Base-by-base conservation (phyloP, 1,140 invertebrate genomes). In the Heliconius hewitsoni region DNA sequence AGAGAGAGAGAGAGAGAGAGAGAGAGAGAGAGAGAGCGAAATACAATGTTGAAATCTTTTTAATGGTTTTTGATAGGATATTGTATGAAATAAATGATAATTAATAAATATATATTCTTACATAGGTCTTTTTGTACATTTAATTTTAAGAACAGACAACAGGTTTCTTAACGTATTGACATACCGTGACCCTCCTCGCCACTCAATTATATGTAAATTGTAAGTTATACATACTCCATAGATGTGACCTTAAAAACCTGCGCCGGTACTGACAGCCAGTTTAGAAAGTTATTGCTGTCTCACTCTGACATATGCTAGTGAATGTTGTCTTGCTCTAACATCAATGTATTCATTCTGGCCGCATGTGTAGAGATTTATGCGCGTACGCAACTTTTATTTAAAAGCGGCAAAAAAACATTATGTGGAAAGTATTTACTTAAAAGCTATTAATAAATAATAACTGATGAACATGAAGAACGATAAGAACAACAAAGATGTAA, bases 241-340 rank as follows among this genome's bases (percentile, higher is more conserved):
- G 87, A 92, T 91, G 86, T 92, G 91, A 93, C 91, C 91, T 91
- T 91, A 91, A 91, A 91, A 89, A 86, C 60, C 27, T 30, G 27
- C 4, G 81, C 82, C 73, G 77, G 81, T 79, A 84, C 79, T 82
- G 82, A 66, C 60, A 30, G 60, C 60, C 27, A 66, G 87, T 91
- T 93, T 93, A 93, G 92, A 93, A 93, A 93, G 91, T 92, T 52
- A 77, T 60, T 23, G 39, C 75, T 70, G 72, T 92, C 90, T 82
- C 85, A 70, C 50, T 90, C 86, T 72, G 52, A 74, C 78, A 39
- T 82, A 23, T 46, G 13, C n/a, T 9, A 57, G 57, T 52, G 16
- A 19, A 6, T 71, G 77, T 60, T 71, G 19, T 88, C 83, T 87
- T 87, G 78, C 37, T 89, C 84, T 73, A 73, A 37, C 76, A 73